phyloP scores from a whole-genome alignment of 2,888 invertebrate genomes.

The Synergus laeviventris region DNA sequence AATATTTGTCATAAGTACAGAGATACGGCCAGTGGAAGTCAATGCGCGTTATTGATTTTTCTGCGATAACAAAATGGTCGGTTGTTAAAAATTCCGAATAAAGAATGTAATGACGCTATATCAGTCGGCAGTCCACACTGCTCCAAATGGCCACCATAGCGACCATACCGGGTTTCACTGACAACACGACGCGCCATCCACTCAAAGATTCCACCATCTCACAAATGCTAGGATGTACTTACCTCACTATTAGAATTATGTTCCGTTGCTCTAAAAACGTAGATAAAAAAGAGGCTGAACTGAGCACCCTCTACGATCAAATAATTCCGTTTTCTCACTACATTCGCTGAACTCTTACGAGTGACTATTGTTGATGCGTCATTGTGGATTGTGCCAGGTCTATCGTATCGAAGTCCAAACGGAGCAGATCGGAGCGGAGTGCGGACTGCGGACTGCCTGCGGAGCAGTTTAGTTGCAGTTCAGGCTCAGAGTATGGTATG shows the following conservation, averaged over 20 bases:
- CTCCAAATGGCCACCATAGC: conserved; percentile 56
- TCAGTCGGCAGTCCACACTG: no score
- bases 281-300: conserved; percentile 52
- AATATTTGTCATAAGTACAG: conserved; percentile 45
- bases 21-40: conserved; percentile 47
- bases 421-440: no score
- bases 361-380: conserved; percentile 47
- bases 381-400: no score
- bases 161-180: conserved; percentile 52
- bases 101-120: conserved; percentile 65
- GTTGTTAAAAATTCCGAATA: conserved; percentile 59
- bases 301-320: conserved; percentile 53
- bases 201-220: conserved; percentile 27
- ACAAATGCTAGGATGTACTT: conserved; percentile 34
- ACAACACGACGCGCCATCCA: conserved; percentile 47
- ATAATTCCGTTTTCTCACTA: conserved; percentile 50
- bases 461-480: no score
- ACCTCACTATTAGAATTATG: conserved; percentile 46
- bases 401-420: no score
- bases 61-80: conserved; percentile 68
- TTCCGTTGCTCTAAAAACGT: conserved; percentile 56
- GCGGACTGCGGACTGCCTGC: no score
- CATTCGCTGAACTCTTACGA: conserved; percentile 45
- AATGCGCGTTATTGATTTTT: conserved; percentile 66
- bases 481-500: no score